These are phyloP conservation scores for Dicyrtoma fusca DNA, from an alignment of 2,888 invertebrate genomes.

Conservation along the genomic window DNA sequence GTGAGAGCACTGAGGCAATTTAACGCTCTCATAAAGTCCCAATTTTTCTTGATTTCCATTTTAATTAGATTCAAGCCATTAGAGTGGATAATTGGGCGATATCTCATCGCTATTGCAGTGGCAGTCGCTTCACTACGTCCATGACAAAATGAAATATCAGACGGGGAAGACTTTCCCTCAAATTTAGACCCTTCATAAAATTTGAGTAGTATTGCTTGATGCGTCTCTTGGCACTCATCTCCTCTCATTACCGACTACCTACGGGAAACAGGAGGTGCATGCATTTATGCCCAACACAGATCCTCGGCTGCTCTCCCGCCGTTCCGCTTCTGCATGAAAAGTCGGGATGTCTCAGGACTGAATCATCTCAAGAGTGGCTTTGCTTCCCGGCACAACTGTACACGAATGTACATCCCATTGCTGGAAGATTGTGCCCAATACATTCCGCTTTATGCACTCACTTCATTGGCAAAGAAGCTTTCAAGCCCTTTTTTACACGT, in stretches of 20 bases:
- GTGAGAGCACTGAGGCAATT: conserved; percentile 34
- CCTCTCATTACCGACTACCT: conserved; percentile 20
- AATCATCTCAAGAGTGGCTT: too few relatives aligned
- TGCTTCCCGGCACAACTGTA: not conserved
- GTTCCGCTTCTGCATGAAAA: too few relatives aligned
- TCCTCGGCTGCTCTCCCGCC: too few relatives aligned
- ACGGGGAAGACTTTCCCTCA: not conserved
- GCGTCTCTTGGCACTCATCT: conserved; percentile 34
- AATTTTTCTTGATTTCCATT: conserved; percentile 52
- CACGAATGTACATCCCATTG: too few relatives aligned
- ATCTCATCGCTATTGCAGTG: conserved; percentile 43
- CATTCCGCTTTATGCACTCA: too few relatives aligned
- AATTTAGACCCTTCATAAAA: conserved; percentile 36
- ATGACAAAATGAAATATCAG: conserved; percentile 17
- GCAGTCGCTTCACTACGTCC: not conserved
- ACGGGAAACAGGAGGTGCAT: not conserved
- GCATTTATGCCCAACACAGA: not conserved
- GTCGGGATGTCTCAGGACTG: too few relatives aligned
- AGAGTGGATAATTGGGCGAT: conserved; percentile 51
- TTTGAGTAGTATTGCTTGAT: conserved; percentile 29
- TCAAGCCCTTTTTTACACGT: too few relatives aligned
- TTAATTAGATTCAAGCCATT: conserved; percentile 53
- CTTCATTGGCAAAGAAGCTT: too few relatives aligned
- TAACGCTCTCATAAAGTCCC: conserved; percentile 47
- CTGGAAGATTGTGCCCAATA: too few relatives aligned